A percentile compares a stretch with the other conserved stretches of the same genome.
These are phyloP conservation scores for Patella caerulea DNA, from an alignment of 2,888 invertebrate species.

Conservation along the genomic window DNA sequence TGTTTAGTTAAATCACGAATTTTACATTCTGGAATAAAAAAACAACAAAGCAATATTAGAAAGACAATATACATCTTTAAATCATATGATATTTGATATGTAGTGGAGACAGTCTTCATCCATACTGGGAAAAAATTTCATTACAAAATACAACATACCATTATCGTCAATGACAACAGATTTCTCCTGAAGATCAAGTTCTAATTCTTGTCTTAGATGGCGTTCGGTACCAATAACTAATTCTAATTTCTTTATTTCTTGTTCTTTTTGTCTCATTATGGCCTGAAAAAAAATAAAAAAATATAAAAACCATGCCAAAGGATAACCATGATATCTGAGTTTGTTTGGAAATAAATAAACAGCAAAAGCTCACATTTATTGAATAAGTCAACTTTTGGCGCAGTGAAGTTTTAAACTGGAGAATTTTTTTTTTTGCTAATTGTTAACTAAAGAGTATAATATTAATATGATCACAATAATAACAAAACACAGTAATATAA, in stretches of 20 bases:
- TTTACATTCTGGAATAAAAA: constrained; percentile 35
- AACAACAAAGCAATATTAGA: too few species aligned
- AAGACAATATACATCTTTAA: too few species aligned
- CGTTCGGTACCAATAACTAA: constrained; percentile 44
- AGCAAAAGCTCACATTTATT: neutral
- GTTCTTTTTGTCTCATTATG: constrained; percentile 47
- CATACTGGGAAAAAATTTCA: too few species aligned
- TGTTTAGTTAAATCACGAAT: constrained; percentile 46
- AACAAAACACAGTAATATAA: too few species aligned
- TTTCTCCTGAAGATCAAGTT: constrained; percentile 49
- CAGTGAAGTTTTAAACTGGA: too few species aligned
- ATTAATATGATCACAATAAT: too few species aligned
- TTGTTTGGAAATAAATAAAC: neutral
- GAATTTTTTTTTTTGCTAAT: too few species aligned
- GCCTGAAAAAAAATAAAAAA: constrained; percentile 33
- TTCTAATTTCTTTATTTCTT: constrained; percentile 47
- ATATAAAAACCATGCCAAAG: neutral
- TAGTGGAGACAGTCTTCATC: too few species aligned
- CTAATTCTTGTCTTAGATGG: constrained; percentile 49
- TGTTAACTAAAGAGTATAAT: too few species aligned
- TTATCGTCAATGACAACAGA: constrained; percentile 42
- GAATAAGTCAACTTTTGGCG: too few species aligned
- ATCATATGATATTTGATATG: too few species aligned
- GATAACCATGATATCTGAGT: neutral
- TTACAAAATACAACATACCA: constrained; percentile 37